phyloP scores from a whole-genome alignment of 2,797 vertebrate genomes.

The Eulemur albifrons region DNA sequence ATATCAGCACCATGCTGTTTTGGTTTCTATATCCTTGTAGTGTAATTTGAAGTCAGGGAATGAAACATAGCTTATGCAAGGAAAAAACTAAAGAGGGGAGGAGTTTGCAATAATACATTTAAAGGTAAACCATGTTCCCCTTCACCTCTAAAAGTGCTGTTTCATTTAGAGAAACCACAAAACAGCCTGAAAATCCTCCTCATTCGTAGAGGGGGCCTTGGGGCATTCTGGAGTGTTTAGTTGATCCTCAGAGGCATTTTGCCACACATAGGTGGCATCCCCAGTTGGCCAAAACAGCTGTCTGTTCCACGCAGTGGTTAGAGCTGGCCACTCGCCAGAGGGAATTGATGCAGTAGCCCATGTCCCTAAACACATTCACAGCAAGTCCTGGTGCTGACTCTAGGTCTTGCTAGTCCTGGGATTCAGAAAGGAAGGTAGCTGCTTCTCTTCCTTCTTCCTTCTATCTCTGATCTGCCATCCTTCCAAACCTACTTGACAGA shows the following conservation, averaged over 20 bases:
- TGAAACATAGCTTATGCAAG: not conserved
- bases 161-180: not conserved
- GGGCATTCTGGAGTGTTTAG: slow-evolving; percentile 53
- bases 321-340: not conserved
- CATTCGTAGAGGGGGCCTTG: not conserved
- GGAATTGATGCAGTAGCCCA: rapidly evolving
- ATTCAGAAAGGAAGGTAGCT: rapidly evolving
- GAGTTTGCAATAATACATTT: not conserved
- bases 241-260: slow-evolving; percentile 59
- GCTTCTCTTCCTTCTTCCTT: rapidly evolving
- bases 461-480: rapidly evolving
- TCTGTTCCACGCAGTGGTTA: rapidly evolving
- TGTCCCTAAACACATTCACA: rapidly evolving
- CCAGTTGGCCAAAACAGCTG: not conserved
- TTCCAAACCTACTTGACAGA: not conserved
- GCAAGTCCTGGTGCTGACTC: rapidly evolving
- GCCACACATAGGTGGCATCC: too few relatives aligned
- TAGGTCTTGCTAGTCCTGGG: rapidly evolving
- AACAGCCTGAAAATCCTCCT: not conserved
- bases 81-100: not conserved
- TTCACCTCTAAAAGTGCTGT: not conserved
- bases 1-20: not conserved
- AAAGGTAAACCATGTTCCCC: not conserved
- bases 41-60: not conserved
- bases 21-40: not conserved